Conservation (phyloP, 2,888 invertebrate genomes). For the Apotomis turbidana region DNA sequence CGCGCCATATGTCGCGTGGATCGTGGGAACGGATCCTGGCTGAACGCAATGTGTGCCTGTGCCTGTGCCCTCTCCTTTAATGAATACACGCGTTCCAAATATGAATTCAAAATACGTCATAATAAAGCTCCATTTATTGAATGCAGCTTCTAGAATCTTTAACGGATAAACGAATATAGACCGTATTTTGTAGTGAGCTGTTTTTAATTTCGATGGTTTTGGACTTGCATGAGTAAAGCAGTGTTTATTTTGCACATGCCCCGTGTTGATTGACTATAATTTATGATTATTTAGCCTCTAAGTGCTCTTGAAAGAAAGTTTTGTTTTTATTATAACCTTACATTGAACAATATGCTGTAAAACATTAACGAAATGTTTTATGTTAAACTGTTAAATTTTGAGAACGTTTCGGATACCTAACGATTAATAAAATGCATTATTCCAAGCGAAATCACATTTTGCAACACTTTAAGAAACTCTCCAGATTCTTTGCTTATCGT, state of each 20-base stretch:
- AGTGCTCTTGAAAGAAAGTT: conserved; percentile 66
- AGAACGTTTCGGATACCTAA: neutral
- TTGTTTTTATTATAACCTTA: conserved; percentile 53
- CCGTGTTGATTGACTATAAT: conserved; percentile 69
- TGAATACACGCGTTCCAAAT: conserved; percentile 53
- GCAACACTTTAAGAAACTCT: neutral
- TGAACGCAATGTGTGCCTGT: conserved; percentile 72
- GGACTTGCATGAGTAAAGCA: conserved; percentile 41
- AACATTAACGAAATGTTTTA: neutral
- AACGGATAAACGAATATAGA: conserved; percentile 31
- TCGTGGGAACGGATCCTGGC: conserved; percentile 78
- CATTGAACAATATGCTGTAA: neutral
- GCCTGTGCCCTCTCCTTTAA: conserved; percentile 62
- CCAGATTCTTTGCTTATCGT: conserved; percentile 27
- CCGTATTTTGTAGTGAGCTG: conserved; percentile 6
- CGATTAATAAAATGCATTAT: conserved; percentile 2
- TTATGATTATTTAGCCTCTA: conserved; percentile 66
- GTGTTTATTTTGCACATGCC: conserved; percentile 65
- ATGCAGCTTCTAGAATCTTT: conserved; percentile 39
- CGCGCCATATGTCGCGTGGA: conserved; percentile 82
- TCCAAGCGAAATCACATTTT: neutral
- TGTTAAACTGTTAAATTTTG: neutral
- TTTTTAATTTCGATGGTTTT: conserved; percentile 41
- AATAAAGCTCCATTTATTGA: conserved; percentile 57
- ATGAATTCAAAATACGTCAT: conserved; percentile 45